Percentiles rank a stretch among this genome's conserved stretches.
Evolutionary conservation across 2,113 vertebrate genomes (phyloP).

Genomic region (Apteryx mantelli): DNA sequence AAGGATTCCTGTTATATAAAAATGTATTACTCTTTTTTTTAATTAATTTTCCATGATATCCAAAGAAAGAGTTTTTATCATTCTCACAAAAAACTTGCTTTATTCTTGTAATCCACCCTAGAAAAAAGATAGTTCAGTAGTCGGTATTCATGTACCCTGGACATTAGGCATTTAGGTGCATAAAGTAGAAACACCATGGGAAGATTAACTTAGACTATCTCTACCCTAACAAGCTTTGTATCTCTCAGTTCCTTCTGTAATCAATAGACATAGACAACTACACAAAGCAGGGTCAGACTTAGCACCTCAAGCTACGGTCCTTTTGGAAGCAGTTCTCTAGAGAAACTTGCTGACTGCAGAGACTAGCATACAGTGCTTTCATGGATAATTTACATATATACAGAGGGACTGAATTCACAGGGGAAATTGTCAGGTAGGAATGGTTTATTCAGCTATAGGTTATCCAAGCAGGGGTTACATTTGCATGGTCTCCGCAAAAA

Average conservation of each 20-base stretch:
- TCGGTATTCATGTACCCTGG: background rate
- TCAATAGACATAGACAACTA: background rate
- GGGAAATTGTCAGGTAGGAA: background rate
- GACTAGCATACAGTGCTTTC: background rate
- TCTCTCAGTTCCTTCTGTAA: background rate
- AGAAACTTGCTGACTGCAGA: background rate
- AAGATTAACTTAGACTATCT: background rate
- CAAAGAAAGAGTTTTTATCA: background rate
- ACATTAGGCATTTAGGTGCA: background rate
- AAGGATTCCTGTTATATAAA: background rate
- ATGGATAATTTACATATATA: background rate
- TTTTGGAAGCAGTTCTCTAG: background rate
- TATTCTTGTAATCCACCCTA: background rate
- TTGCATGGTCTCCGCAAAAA: background rate
- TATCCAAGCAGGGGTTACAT: background rate
- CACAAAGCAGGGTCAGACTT: background rate
- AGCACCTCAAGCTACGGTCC: too few relatives aligned
- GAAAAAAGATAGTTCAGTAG: background rate
- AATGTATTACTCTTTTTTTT: background rate
- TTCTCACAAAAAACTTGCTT: background rate
- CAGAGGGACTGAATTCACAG: background rate
- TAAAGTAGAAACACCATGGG: background rate
- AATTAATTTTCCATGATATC: background rate
- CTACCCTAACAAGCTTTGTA: background rate
- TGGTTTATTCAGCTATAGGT: background rate